Base-by-base conservation (phyloP, 2,797 vertebrate species). In the Rhyacichthys aspro region DNA sequence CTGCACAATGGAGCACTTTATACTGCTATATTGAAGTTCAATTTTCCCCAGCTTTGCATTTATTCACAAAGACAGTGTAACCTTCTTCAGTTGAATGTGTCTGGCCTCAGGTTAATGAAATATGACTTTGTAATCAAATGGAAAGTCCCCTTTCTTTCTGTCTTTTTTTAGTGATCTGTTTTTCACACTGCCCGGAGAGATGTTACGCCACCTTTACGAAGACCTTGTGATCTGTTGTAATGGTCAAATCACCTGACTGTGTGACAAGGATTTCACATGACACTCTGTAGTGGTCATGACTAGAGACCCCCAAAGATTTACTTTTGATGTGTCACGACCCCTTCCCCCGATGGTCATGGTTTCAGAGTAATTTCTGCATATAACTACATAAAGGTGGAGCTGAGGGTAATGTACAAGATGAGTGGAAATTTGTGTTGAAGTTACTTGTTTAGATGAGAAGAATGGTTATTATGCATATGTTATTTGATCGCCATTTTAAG, bases 221-320 rank as follows among this genome's bases (percentile, higher is more conserved):
- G 43, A 43, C 37, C 18, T 47, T 67, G 49, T 54, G 43, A 54
- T 9, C n/a, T 42, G n/a, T 17, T 60, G 33, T 47, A 39, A 45
- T 45, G 2, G 14, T 45, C 1, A 16, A 37, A 55, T 72, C 48
- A 63, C 48, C 48, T 48, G 58, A 71, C 41, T 57, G 8, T 49
- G 18, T 14, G 34, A 57, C 28, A 44, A 54, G 17, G n/a, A 28
- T 14, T 41, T 36, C 50, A 71, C 58, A 70, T 60, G 49, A 58
- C 54, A 62, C 49, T 48, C 5, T 33, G 9, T 11, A 41, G 16
- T 36, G 50, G 44, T 68, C 47, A 47, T 34, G 44, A 18, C 23
- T 28, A 49, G 38, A 7, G 7, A 33, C 58, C 43, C 17, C 19
- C 3, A 15, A 28, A 28, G 7, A 5, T 28, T 28, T 28, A 28